These are phyloP conservation scores for Hoplodrina ambigua DNA, from an alignment of 2,888 invertebrate genomes.

Conservation along the genomic window DNA sequence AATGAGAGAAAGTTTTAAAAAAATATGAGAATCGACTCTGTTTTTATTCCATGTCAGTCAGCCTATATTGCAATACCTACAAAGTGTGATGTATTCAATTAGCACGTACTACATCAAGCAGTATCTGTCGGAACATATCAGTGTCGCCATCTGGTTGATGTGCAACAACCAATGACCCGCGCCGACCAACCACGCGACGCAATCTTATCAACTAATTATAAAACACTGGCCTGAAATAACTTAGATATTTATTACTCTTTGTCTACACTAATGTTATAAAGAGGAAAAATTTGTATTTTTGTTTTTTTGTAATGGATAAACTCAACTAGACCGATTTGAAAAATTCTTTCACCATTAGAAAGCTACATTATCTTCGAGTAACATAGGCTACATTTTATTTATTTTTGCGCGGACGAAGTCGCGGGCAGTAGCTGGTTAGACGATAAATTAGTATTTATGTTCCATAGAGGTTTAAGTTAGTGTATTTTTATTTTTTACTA, in stretches of 20 bases:
- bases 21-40: background rate
- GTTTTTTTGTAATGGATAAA: too few species aligned
- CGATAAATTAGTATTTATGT: constrained; percentile 23
- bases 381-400: too few species aligned
- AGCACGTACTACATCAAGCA: constrained; percentile 24
- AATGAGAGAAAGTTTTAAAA: background rate
- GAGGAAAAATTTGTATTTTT: too few species aligned
- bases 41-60: background rate
- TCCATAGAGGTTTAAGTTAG: background rate
- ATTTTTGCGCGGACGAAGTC: too few species aligned
- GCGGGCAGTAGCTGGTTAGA: too few species aligned
- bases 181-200: constrained; percentile 46
- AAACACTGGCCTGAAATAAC: constrained; percentile 49
- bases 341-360: too few species aligned
- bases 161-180: constrained; percentile 33
- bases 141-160: constrained; percentile 37
- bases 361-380: too few species aligned
- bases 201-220: constrained; percentile 55
- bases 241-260: constrained; percentile 50
- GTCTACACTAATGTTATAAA: too few species aligned
- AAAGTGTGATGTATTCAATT: constrained; percentile 31
- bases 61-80: constrained; percentile 1
- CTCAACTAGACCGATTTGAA: too few species aligned
- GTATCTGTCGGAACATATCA: constrained; percentile 32
- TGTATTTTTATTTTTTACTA: constrained; percentile 1